Base-by-base conservation (phyloP, 2,113 vertebrate species). In the Eleginops maclovinus region DNA sequence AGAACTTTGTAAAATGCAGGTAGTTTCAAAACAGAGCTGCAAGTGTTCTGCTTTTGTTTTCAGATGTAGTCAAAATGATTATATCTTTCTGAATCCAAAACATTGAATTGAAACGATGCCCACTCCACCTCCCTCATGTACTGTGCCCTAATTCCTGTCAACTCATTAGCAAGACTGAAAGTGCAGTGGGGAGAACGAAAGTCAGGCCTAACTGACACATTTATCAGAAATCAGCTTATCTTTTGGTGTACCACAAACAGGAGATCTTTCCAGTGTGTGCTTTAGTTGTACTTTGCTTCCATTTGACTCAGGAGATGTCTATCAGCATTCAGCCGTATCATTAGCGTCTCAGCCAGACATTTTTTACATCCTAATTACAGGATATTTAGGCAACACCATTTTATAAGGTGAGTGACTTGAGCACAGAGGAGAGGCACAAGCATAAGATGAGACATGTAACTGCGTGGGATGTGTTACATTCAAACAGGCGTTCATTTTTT, bases 71-170 rank as follows among this genome's bases (percentile, higher is more conserved):
- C 66, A 49, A 36, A 22, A 49, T 43, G 77, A 82, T 82, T 72
- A 47, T 31, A 49, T 71, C 22, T 53, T 61, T 79, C 14, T 82
- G 26, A 72, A 75, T 83, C 43, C 43, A 71, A 63, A 28, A 74
- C 73, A 58, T 71, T 73, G 51, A 66, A 86, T 72, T 77, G 79
- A 82, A 75, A 81, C 22, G 0, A 81, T 82, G 78, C 72, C 79
- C 72, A 82, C 82, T 64, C 77, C 65, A 68, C 71, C 80, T 84
- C 75, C 72, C 85, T 71, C 72, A 49, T 74, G 69, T 75, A 70
- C 66, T 61, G 43, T 85, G 76, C 66, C 72, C 86, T 84, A 84
- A 86, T 91, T 92, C 85, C 85, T 84, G 80, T 86, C 85, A 87
- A 75, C 85, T 88, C 76, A 84, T 87, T 91, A 90, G 84, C 76